Conservation (phyloP, 2,113 vertebrate species). For the Tympanuchus pallidicinctus region DNA sequence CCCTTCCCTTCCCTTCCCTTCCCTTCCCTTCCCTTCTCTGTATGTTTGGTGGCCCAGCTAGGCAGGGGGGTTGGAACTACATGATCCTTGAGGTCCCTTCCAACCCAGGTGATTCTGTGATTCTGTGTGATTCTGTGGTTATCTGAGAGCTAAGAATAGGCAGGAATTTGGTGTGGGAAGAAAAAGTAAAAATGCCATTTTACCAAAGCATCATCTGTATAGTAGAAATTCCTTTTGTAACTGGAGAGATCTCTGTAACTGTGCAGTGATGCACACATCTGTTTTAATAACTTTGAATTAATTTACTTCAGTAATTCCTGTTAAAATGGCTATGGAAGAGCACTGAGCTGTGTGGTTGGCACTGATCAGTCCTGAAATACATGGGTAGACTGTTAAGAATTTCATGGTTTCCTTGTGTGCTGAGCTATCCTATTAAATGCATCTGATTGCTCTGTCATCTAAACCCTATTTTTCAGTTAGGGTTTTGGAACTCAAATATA, state of each 20-base stretch:
- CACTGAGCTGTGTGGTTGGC: neutral
- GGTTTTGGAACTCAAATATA: neutral
- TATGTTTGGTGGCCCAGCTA: too few relatives aligned
- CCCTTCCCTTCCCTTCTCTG: too few relatives aligned
- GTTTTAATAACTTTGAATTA: slow-evolving; percentile 9
- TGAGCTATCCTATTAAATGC: neutral
- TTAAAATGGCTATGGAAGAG: neutral
- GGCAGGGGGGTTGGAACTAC: too few relatives aligned
- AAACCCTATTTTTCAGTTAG: neutral
- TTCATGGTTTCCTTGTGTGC: neutral
- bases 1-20: too few relatives aligned
- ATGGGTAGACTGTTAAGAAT: neutral
- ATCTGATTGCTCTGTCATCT: neutral
- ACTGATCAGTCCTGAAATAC: neutral
- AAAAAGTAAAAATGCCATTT: neutral
- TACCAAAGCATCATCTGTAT: neutral
- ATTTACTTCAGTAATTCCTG: neutral
- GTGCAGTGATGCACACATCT: neutral
- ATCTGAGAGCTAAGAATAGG: neutral
- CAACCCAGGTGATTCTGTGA: too few relatives aligned
- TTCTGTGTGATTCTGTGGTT: too few relatives aligned
- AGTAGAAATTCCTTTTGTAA: neutral
- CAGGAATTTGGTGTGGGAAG: neutral
- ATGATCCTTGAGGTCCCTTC: too few relatives aligned
- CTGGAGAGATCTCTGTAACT: neutral